phyloP scores from a whole-genome alignment of 2,797 vertebrate species.

The Pangasius krempfi region DNA sequence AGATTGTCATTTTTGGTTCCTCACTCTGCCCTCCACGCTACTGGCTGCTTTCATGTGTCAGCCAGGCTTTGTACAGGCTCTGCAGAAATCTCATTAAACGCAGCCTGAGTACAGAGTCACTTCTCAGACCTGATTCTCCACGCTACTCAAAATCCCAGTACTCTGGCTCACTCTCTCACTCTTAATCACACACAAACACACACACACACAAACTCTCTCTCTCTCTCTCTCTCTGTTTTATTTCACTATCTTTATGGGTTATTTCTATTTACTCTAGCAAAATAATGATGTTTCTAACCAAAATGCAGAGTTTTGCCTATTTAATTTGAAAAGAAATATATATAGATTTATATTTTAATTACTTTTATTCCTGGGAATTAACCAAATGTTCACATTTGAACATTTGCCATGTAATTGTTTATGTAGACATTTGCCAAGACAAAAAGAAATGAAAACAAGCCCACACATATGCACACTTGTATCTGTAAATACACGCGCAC shows the following conservation, averaged over 20 bases:
- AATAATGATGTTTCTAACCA: background rate
- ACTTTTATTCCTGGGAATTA: background rate
- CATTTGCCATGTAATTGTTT: background rate
- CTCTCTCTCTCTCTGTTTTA: background rate
- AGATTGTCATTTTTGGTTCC: conserved; percentile 47
- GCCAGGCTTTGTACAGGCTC: conserved; percentile 44
- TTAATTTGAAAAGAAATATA: background rate
- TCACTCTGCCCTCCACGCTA: conserved; percentile 27
- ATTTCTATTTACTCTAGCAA: background rate
- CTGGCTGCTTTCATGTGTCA: conserved; percentile 48
- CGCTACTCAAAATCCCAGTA: conserved; percentile 25
- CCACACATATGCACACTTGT: background rate
- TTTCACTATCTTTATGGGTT: too few relatives aligned
- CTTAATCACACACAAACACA: conserved; percentile 15
- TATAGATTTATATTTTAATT: background rate
- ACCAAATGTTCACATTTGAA: background rate
- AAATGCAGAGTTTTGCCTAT: background rate
- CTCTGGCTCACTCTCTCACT: conserved; percentile 24
- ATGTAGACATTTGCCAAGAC: background rate
- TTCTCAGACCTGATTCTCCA: conserved; percentile 46
- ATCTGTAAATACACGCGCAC: too few relatives aligned
- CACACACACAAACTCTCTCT: background rate
- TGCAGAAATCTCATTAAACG: conserved; percentile 53
- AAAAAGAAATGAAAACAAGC: background rate
- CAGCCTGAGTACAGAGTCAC: conserved; percentile 35